Evolutionary conservation across 1,140 invertebrate species (phyloP).

Genomic region (Parapsyche elsis): DNA sequence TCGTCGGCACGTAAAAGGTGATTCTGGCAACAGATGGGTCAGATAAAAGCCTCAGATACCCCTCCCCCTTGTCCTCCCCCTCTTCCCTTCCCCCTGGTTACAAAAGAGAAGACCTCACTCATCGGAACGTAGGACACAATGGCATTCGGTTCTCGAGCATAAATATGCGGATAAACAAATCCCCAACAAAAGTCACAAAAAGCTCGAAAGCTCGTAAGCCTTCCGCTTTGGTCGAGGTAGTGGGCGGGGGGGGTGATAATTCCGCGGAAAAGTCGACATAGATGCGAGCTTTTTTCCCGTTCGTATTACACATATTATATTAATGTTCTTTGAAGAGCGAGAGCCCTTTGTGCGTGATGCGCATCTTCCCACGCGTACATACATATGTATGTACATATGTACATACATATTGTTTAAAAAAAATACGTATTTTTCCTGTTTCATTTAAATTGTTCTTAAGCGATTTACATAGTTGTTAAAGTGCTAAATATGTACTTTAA

Average conservation of each 20-base stretch:
- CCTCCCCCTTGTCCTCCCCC: no score
- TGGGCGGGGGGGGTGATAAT: not conserved
- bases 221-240: not conserved
- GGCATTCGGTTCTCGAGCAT: not conserved
- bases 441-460: no score
- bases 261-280: not conserved
- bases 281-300: not conserved
- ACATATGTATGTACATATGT: no score
- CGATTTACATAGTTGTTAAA: no score
- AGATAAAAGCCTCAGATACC: not conserved
- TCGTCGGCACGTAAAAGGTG: not conserved
- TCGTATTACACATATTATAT: not conserved
- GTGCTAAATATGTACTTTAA: no score
- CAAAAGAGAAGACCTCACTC: not conserved
- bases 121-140: not conserved
- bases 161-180: constrained; percentile 35
- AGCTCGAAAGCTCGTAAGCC: not conserved
- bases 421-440: no score
- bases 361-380: no score
- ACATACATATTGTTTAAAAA: no score
- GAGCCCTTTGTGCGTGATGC: not conserved
- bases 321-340: not conserved
- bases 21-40: not conserved
- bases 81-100: not conserved
- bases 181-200: constrained; percentile 26